Base-by-base conservation (phyloP, 2,797 vertebrate genomes). In the Leuciscus waleckii region DNA sequence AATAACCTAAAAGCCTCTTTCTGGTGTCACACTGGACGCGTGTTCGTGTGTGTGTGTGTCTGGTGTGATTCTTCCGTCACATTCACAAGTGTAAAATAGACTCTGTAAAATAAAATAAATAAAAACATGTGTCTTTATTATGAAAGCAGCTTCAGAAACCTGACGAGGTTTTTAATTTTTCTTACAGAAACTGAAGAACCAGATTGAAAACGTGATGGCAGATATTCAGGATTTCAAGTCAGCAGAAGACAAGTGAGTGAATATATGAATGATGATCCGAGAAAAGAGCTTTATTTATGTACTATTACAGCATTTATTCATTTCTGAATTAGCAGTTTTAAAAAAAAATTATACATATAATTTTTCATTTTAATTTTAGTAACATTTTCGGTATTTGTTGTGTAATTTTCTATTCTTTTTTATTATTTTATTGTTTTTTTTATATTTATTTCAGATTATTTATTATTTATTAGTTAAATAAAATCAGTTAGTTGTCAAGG, bases 151-250 rank as follows among this genome's bases (percentile, higher is more conserved):
- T 41, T 70, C 43, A 43, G 23, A 29, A 75, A 54, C 10, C 5
- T 32, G 43, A 49, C 14, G 0, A 16, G 14, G 46, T 16, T 46
- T 16, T 10, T 46, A 0, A 46, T 49, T 51, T 85, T 65, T 90
- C 4, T 58, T 89, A 3, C 89, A 96, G 95, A 94, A 92, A 83
- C 89, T 96, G 49, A 96, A 95, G 84, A 82, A 89, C 90, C 91
- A 95, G 83, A 96, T 96, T 1, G 95, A 95, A 78, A 91, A 73
- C 0, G 92, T 95, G 41, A 95, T 96, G 94, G 90, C 92, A 0
- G 93, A 92, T 10, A 94, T 96, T 43, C 93, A 94, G 82, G 92
- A 89, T 89, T 96, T 96, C 35, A 92, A 95, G 88, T 93, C 90
- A n/a, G 39, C 91, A 5, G 94, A 95, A 81, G 94, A 95, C 87